These are phyloP conservation scores for Trachymyrmex cornetzi DNA, from an alignment of 1,140 invertebrate genomes.

Conservation along the genomic window DNA sequence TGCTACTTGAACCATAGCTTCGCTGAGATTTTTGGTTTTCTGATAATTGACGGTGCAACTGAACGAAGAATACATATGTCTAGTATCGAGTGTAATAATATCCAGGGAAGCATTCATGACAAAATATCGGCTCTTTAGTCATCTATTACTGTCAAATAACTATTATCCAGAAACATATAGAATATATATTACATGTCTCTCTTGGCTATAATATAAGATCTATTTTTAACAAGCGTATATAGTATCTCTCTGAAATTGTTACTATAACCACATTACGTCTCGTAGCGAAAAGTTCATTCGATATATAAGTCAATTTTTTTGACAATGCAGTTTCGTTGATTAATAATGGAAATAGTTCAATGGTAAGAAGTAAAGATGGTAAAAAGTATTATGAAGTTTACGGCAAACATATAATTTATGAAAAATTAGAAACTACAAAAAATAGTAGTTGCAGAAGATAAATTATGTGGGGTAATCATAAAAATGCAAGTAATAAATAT, in stretches of 20 bases:
- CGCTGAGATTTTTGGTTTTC: slow-evolving; percentile 7
- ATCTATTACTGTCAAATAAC: slow-evolving; percentile 55
- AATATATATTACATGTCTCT: slow-evolving; percentile 42
- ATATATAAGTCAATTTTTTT: no score
- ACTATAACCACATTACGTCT: slow-evolving; percentile 63
- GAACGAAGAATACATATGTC: slow-evolving; percentile 21
- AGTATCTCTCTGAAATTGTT: slow-evolving; percentile 45
- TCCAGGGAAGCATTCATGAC: slow-evolving; percentile 2
- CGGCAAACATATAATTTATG: background rate
- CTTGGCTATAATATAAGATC: slow-evolving; percentile 74
- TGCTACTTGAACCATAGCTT: slow-evolving; percentile 8
- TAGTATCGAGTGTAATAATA: background rate
- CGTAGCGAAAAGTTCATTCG: background rate
- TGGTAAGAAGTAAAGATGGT: background rate
- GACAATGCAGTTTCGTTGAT: slow-evolving; percentile 26
- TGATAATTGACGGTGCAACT: slow-evolving; percentile 8
- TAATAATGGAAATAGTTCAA: background rate
- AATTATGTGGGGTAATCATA: background rate
- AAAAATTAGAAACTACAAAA: slow-evolving; percentile 6
- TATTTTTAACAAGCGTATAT: slow-evolving; percentile 67
- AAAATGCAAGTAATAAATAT: background rate
- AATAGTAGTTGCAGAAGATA: background rate
- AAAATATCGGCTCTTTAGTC: slow-evolving; percentile 1
- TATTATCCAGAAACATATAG: slow-evolving; percentile 45
- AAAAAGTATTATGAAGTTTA: background rate